Evolutionary conservation across 2,113 vertebrate genomes (phyloP).

Genomic region (Laticauda laticaudata): DNA sequence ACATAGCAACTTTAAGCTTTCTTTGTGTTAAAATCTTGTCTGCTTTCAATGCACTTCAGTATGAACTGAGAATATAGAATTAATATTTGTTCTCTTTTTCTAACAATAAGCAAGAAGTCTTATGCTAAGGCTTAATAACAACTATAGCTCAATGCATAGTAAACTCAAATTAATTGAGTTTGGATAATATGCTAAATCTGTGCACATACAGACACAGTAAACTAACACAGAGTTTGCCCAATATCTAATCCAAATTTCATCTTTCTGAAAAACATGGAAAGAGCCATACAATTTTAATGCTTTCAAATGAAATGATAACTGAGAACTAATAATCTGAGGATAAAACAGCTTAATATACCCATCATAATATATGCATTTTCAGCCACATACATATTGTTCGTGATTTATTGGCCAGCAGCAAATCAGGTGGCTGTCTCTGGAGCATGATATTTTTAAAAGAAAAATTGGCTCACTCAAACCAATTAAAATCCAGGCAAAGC

Average conservation of each 20-base stretch:
- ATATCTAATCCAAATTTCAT: neutral
- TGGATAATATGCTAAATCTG: neutral
- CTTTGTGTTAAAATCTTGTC: neutral
- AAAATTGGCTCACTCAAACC: conserved; percentile 7
- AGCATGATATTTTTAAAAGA: conserved; percentile 30
- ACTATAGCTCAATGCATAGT: neutral
- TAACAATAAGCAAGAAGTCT: neutral
- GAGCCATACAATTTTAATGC: neutral
- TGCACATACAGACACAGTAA: neutral
- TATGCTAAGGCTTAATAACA: neutral
- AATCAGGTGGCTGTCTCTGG: conserved; percentile 14
- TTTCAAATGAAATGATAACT: neutral
- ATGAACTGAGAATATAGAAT: neutral
- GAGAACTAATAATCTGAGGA: neutral
- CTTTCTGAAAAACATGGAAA: neutral
- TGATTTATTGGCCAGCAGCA: conserved; percentile 3
- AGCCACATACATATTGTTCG: neutral
- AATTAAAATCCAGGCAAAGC: conserved; percentile 15
- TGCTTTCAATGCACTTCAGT: neutral
- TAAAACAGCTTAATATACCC: neutral
- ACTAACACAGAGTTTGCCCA: neutral
- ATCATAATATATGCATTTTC: neutral
- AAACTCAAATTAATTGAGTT: neutral
- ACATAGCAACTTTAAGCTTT: neutral
- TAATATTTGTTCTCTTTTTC: neutral